Conservation (phyloP, 2,797 vertebrate species). For the Anolis apletophallus region DNA sequence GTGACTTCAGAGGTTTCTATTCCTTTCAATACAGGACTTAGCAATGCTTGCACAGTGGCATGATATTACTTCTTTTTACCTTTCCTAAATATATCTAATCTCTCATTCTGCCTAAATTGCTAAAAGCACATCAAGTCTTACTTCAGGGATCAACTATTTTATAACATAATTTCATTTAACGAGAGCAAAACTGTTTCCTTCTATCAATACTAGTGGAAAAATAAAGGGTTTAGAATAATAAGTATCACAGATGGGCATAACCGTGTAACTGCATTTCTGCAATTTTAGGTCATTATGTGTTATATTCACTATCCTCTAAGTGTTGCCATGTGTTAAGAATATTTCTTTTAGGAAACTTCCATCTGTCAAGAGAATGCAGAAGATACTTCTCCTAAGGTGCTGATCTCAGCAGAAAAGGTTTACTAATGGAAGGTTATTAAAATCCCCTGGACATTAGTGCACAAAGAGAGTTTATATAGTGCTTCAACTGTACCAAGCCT, state of each 20-base stretch:
- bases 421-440: background rate
- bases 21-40: conserved; percentile 52
- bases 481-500: background rate
- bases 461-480: background rate
- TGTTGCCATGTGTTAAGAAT: conserved; percentile 14
- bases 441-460: background rate
- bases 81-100: conserved; percentile 19
- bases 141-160: conserved; percentile 34
- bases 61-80: conserved; percentile 26
- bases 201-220: conserved; percentile 1
- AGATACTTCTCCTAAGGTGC: background rate
- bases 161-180: conserved; percentile 30
- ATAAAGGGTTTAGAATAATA: background rate
- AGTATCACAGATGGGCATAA: background rate
- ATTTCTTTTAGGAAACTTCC: background rate
- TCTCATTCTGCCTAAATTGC: conserved; percentile 26
- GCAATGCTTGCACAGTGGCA: conserved; percentile 46
- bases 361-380: background rate
- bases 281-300: conserved; percentile 17
- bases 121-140: conserved; percentile 23
- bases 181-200: conserved; percentile 18
- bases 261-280: background rate
- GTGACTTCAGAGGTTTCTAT: conserved; percentile 46
- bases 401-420: conserved; percentile 5
- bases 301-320: conserved; percentile 11